Evolutionary conservation across 2,797 vertebrate genomes (phyloP), one percentile per base, ranked within the genome.

Genomic region (Picus viridis): DNA sequence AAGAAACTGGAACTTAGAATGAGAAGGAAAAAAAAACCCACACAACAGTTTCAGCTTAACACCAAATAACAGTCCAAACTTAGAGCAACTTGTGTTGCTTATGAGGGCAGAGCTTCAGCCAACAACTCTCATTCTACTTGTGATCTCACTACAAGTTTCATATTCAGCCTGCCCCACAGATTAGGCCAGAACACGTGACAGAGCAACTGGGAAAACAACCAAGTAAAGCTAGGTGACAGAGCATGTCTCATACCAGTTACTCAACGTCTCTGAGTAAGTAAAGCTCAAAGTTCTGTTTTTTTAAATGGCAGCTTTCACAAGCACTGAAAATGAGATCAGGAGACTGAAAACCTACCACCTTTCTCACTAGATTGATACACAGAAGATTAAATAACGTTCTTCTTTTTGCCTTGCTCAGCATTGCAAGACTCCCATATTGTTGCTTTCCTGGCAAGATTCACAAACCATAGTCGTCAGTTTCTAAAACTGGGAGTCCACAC

Each of bases 181-280:
- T 74, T 6, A 65, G 56, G 62, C 54, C 82, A 83, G 36, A 86
- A 80, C 89, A 78, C 53, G 16, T 87, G 87, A 92, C 89, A 81
- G 58, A 85, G 82, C 82, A 89, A 75, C 68, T 8, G 20, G 76
- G 39, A 67, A 80, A 63, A 77, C 70, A 13, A 24, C 29, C 43
- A 30, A 58, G 41, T 27, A 54, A 47, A 85, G 51, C 67, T 10
- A 10, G 8, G 32, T 68, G 62, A 65, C 29, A 20, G 29, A n/a
- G 17, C 2, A 14, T 1, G 9, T 16, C 56, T 80, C 54, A 6
- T 16, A 59, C 4, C 7, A 20, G 20, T 69, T 62, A 87, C 51
- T 62, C 84, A 84, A 12, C 29, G 17, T 16, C 34, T 74, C 57
- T n/a, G 34, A 80, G 5, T 27, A 77, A 69, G 5, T 49, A 78